A percentile compares a stretch with the other conserved stretches of the same genome.
Evolutionary conservation across 1,140 invertebrate species (phyloP).

Genomic region (Vanessa atalanta): DNA sequence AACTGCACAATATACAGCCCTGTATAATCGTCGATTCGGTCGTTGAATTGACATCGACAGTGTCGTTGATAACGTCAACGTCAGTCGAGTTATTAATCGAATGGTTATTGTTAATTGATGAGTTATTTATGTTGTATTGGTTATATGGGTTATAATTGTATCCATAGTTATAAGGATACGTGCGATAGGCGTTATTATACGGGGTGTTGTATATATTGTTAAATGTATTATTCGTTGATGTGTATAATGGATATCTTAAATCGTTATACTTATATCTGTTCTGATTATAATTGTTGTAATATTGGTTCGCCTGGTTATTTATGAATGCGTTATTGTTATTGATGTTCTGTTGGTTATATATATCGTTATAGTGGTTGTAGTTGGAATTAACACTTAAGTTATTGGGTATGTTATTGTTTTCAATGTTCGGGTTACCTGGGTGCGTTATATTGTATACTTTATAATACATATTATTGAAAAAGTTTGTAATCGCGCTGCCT

Average conservation of each 20-base stretch:
- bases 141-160: not conserved
- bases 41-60: not conserved
- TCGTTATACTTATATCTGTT: not conserved
- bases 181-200: not conserved
- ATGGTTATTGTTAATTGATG: not conserved
- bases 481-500: not conserved
- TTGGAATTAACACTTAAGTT: not conserved
- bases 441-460: slow-evolving; percentile 22
- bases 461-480: slow-evolving; percentile 13
- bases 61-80: not conserved
- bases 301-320: not conserved
- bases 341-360: not conserved
- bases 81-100: not conserved
- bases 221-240: not conserved
- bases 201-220: not conserved
- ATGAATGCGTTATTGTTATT: not conserved
- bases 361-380: not conserved
- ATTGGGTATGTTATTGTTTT: not conserved
- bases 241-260: not conserved
- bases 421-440: not conserved
- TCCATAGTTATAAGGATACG: not conserved
- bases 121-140: not conserved
- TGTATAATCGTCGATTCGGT: not conserved
- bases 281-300: not conserved
- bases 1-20: not conserved